Conservation (phyloP, 1,140 invertebrate genomes). For the Drosophila tropicalis region DNA sequence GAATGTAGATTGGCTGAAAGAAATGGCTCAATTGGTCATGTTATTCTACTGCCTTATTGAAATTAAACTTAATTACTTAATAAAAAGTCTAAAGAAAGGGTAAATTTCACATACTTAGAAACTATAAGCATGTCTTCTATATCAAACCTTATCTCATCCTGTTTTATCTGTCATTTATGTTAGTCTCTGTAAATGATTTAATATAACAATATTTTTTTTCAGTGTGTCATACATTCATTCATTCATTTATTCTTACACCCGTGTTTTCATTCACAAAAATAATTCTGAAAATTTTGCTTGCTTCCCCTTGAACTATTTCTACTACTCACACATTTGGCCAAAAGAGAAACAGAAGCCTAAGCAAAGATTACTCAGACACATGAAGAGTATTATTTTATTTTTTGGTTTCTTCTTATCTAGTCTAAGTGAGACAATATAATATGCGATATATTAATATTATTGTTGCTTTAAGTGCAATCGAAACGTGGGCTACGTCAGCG, state of each 20-base stretch:
- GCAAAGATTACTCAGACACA: conserved; percentile 1
- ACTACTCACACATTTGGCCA: not conserved
- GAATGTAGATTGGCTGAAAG: too few species aligned
- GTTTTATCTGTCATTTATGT: too few species aligned
- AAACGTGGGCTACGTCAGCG: conserved; percentile 26
- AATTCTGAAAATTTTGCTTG: not conserved
- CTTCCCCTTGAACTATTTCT: conserved; percentile 5
- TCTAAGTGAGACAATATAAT: not conserved
- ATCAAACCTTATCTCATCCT: too few species aligned
- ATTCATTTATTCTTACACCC: not conserved
- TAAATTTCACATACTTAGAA: too few species aligned
- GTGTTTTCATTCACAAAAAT: conserved; percentile 4
- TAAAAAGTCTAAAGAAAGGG: too few species aligned
- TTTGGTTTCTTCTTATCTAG: not conserved
- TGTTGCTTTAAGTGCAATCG: conserved; percentile 4
- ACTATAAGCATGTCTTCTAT: too few species aligned
- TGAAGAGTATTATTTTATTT: not conserved
- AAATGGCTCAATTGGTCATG: too few species aligned
- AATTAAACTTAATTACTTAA: too few species aligned
- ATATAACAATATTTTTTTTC: not conserved
- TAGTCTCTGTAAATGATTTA: not conserved
- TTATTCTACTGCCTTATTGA: too few species aligned
- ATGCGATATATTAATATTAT: conserved; percentile 16
- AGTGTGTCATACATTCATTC: not conserved
- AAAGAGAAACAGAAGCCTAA: not conserved